Base-by-base conservation (phyloP, 2,797 vertebrate genomes). In the Uromys caudimaculatus region DNA sequence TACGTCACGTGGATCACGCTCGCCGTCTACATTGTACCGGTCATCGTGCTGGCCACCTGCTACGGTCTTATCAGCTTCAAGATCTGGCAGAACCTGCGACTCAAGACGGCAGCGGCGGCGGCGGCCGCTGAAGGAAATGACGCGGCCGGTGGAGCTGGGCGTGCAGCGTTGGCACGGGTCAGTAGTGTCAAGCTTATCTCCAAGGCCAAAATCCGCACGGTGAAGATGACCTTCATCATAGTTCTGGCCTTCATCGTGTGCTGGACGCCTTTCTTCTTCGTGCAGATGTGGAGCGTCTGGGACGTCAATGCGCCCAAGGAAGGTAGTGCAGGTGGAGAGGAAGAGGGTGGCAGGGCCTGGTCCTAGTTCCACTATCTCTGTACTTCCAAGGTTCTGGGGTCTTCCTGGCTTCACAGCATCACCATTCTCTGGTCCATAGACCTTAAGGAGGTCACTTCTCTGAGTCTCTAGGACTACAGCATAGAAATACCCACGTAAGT, bases 281-380 rank as follows among this genome's bases (percentile, higher is more conserved):
- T 99, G 97, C 99, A 99, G 99, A 99, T 99, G 99, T 99, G 99
- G 99, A 99, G 99, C 0, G 99, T 99, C 44, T 99, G 99, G 99
- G 99, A 99, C 95, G 98, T 98, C 2, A 97, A 99, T 0, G 99
- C 99, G 13, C 99, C 99, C 4, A 99, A 99, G 95, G 99, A 99
- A 99, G 99, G 99, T 99, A 99, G 5, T 44, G 41, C 1, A 1
- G 64, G 41, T 0, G 8, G 35, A 24, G 23, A 56, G 67, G 71
- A 86, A 84, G 69, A 52, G 81, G 32, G 17, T 0, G 16, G 64
- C 1, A 54, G 27, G 64, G 3, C 4, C 19, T 60, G 52, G 82
- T 4, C 6, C 44, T 14, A 16, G 47, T 21, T 12, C 24, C 2
- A 35, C 56, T 2, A 21, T 47, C 17, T 32, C 76, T 0, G 3